These are phyloP conservation scores for Pangasius krempfi DNA, from an alignment of 2,797 vertebrate species.

Conservation along the genomic window DNA sequence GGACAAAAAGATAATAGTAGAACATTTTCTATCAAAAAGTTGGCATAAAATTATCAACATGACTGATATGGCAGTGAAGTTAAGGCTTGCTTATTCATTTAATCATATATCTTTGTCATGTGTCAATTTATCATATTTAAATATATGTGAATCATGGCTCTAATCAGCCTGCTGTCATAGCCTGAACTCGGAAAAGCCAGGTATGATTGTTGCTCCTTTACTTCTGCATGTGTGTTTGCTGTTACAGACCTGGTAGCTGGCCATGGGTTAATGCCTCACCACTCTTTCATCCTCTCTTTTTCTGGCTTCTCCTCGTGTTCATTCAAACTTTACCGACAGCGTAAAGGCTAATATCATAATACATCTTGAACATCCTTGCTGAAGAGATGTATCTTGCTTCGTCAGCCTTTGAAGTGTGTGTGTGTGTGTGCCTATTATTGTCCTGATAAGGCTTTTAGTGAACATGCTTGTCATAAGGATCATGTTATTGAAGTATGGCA, in stretches of 20 bases:
- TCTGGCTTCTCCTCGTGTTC: conserved; percentile 29
- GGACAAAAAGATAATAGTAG: conserved; percentile 1
- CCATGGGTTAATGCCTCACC: conserved; percentile 38
- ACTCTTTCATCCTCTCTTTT: conserved; percentile 7
- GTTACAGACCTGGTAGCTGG: conserved; percentile 13
- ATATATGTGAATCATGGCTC: background rate
- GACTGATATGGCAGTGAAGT: background rate
- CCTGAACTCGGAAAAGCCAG: background rate
- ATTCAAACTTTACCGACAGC: conserved; percentile 39
- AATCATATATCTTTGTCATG: background rate
- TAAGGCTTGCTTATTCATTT: background rate
- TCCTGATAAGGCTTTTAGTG: background rate
- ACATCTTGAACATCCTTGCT: background rate
- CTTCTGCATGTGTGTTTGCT: background rate
- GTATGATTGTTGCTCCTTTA: background rate
- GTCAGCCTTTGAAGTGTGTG: conserved; percentile 10
- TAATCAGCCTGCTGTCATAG: too few species aligned
- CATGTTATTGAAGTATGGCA: background rate
- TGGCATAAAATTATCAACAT: background rate
- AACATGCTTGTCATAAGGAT: conserved; percentile 2
- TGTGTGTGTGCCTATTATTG: background rate
- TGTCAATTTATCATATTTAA: background rate
- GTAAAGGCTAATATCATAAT: conserved; percentile 32
- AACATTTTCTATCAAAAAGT: background rate
- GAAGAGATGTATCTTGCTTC: background rate